These are phyloP conservation scores for Drosophila repleta DNA, from an alignment of 1,140 invertebrate species.

Conservation along the genomic window DNA sequence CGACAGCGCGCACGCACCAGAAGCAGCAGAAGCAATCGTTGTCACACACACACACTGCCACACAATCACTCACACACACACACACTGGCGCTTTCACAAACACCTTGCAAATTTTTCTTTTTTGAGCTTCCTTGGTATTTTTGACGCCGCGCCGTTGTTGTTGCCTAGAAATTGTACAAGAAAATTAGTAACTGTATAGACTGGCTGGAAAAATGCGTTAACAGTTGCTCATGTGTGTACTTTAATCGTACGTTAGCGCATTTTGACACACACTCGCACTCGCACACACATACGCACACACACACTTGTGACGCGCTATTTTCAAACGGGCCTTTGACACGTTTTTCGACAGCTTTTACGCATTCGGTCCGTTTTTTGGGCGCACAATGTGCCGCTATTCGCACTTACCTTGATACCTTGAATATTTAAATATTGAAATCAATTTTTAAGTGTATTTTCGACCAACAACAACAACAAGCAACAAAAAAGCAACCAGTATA, in stretches of 20 bases:
- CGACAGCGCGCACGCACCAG: conserved; percentile 75
- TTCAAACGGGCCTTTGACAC: conserved; percentile 48
- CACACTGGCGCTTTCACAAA: conserved; percentile 51
- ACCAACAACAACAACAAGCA: conserved; percentile 62
- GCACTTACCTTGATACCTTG: conserved; percentile 58
- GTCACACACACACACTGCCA: conserved; percentile 47
- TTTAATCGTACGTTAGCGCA: conserved; percentile 46
- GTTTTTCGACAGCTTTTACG: conserved; percentile 29
- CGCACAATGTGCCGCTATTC: conserved; percentile 38
- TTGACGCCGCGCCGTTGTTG: conserved; percentile 61
- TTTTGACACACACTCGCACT: conserved; percentile 31
- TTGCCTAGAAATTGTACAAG: conserved; percentile 26
- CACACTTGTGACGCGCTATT: conserved; percentile 63
- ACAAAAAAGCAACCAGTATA: conserved; percentile 50
- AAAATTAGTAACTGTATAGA: conserved; percentile 35
- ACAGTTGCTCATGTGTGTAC: conserved; percentile 30
- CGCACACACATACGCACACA: conserved; percentile 23
- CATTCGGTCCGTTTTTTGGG: conserved; percentile 1
- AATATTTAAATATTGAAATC: conserved; percentile 68
- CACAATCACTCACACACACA: conserved; percentile 38
- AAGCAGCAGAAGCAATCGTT: conserved; percentile 55
- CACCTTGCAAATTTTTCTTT: conserved; percentile 76
- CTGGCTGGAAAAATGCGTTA: conserved; percentile 34
- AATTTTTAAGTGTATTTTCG: conserved; percentile 78
- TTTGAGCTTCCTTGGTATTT: conserved; percentile 65